Evolutionary conservation across 1,140 invertebrate species (phyloP).

Genomic region (Bombus polaris): DNA sequence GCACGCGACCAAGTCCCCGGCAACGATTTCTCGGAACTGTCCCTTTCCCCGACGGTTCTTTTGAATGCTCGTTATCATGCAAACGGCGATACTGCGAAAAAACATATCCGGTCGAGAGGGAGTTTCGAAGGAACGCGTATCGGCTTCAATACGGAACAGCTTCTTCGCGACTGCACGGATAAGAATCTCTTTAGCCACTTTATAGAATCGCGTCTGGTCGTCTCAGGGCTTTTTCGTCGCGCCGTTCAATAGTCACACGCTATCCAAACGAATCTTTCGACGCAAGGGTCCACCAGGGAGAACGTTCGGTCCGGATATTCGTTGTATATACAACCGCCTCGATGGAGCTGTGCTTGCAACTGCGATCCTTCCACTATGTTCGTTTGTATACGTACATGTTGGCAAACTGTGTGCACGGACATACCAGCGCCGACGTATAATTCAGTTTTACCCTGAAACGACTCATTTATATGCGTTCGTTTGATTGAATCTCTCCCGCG

Average conservation of each 20-base stretch:
- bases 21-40: conserved; percentile 31
- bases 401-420: conserved; percentile 44
- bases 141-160: conserved; percentile 11
- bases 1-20: conserved; percentile 20
- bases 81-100: conserved; percentile 28
- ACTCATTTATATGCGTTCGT: conserved; percentile 81
- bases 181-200: conserved; percentile 44
- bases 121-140: background rate
- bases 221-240: conserved; percentile 32
- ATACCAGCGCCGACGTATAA: conserved; percentile 73
- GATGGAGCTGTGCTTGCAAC: conserved; percentile 47
- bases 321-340: conserved; percentile 41
- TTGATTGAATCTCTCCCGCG: conserved; percentile 77
- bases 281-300: conserved; percentile 44
- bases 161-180: conserved; percentile 45
- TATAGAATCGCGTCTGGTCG: conserved; percentile 12
- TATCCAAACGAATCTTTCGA: conserved; percentile 66
- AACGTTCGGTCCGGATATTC: conserved; percentile 57
- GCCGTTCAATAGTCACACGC: conserved; percentile 42
- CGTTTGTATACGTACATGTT: conserved; percentile 3
- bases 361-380: conserved; percentile 36
- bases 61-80: conserved; percentile 42
- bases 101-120: background rate
- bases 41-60: background rate
- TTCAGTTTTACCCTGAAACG: conserved; percentile 79